Evolutionary conservation across 2,113 vertebrate species (phyloP).

Genomic region (Crocuta crocuta): DNA sequence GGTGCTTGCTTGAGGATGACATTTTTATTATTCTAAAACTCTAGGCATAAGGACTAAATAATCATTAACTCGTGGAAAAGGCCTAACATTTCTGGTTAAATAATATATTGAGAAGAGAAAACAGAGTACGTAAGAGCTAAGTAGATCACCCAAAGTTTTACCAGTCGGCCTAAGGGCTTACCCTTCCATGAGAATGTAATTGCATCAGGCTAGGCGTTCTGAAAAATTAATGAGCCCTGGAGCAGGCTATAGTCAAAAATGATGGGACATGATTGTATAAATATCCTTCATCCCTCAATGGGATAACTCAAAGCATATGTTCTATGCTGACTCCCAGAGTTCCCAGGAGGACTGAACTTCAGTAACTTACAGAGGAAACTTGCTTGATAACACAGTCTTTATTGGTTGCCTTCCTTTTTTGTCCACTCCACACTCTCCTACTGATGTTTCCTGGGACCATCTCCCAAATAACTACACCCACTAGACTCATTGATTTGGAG

Average conservation of each 20-base stretch:
- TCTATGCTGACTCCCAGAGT: background rate
- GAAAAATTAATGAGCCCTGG: background rate
- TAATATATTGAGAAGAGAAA: background rate
- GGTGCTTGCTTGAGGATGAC: background rate
- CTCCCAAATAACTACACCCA: background rate
- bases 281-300: accelerated
- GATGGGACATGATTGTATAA: background rate
- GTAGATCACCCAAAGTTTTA: background rate
- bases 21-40: background rate
- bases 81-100: background rate
- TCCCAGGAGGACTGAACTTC: background rate
- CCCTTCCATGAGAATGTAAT: background rate
- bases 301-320: background rate
- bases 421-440: background rate
- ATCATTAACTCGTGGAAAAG: background rate
- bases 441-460: background rate
- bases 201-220: background rate
- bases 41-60: background rate
- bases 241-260: background rate
- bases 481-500: background rate
- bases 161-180: background rate
- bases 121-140: background rate
- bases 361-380: background rate
- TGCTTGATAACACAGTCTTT: background rate
- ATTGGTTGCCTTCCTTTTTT: background rate